These are phyloP conservation scores for Apis florea DNA, from an alignment of 1,140 invertebrate genomes.

Conservation along the genomic window DNA sequence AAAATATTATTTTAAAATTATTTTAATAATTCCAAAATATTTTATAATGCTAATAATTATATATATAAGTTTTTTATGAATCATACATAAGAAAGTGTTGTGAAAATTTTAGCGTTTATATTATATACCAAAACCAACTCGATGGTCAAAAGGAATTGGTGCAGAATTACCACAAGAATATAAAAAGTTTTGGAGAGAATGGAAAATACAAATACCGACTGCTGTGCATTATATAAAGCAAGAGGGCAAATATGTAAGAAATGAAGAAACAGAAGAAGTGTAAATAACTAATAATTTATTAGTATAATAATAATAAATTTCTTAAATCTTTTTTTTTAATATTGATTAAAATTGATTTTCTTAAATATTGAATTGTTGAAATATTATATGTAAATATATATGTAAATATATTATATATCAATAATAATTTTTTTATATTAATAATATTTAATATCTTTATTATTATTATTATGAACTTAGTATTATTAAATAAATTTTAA, in stretches of 20 bases:
- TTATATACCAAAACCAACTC: constrained; percentile 65
- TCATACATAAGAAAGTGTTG: background rate
- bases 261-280: constrained; percentile 87
- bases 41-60: no score
- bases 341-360: no score
- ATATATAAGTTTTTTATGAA: background rate
- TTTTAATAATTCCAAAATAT: background rate
- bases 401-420: background rate
- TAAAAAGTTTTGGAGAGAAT: constrained; percentile 93
- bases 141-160: constrained; percentile 83
- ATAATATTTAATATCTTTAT: background rate
- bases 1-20: background rate
- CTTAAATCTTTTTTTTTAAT: background rate
- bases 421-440: background rate
- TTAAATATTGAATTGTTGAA: background rate
- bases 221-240: constrained; percentile 94
- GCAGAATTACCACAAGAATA: constrained; percentile 90
- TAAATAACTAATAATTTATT: constrained; percentile 71
- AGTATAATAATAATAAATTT: no score
- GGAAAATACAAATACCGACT: constrained; percentile 86
- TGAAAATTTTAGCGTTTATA: constrained; percentile 60
- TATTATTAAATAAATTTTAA: background rate
- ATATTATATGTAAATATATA: background rate
- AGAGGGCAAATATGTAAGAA: constrained; percentile 86
- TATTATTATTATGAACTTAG: background rate